phyloP scores from a whole-genome alignment of 2,113 vertebrate species.

The Casuarius casuarius region DNA sequence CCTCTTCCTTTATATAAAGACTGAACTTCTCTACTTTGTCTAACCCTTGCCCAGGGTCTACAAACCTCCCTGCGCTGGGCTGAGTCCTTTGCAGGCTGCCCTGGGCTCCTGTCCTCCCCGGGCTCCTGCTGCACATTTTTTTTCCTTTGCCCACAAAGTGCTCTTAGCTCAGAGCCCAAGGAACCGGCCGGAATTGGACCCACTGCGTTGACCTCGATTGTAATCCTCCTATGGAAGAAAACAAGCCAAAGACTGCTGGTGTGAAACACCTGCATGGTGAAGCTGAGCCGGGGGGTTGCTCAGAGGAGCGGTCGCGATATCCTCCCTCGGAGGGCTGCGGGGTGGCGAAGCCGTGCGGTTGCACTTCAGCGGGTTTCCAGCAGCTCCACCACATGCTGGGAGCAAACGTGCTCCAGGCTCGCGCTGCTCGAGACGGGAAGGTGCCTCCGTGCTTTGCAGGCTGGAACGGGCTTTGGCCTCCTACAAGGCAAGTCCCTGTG shows the following conservation, averaged over 20 bases:
- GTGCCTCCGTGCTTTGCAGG: not conserved
- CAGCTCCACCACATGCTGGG: not conserved
- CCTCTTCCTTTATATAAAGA: not conserved
- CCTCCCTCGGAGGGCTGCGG: rapidly evolving
- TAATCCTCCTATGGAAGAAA: not conserved
- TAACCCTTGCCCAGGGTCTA: not conserved
- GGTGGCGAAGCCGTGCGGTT: not conserved
- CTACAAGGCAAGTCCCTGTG: not conserved
- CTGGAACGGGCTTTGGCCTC: not conserved
- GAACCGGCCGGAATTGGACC: not conserved
- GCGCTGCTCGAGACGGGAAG: not conserved
- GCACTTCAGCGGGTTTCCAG: not conserved
- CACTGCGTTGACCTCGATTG: not conserved
- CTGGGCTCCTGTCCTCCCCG: not conserved
- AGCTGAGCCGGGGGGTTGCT: not conserved
- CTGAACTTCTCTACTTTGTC: not conserved
- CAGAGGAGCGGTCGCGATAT: not conserved
- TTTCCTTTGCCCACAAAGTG: slow-evolving; percentile 35
- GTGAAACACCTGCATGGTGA: not conserved
- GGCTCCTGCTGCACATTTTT: slow-evolving; percentile 22
- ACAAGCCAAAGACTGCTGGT: not conserved
- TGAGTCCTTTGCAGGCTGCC: not conserved
- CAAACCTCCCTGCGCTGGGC: not conserved
- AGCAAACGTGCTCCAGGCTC: not conserved
- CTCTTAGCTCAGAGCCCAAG: not conserved